phyloP scores from a whole-genome alignment of 2,113 vertebrate species.

The Mandrillus leucophaeus region DNA sequence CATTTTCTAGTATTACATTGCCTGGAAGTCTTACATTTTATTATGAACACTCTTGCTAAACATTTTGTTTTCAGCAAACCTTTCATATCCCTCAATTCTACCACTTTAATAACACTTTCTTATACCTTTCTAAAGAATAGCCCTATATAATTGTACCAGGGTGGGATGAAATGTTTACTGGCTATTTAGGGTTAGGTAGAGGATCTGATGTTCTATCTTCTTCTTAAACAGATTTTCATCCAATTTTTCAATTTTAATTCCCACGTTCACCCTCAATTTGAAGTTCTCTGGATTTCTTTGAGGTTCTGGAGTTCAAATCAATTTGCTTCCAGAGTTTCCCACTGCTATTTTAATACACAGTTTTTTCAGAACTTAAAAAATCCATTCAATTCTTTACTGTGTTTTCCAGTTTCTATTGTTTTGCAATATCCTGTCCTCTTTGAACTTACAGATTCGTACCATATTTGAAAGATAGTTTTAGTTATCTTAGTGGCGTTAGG shows the following conservation, averaged over 20 bases:
- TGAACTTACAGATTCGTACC: neutral
- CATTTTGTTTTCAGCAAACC: neutral
- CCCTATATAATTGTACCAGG: accelerated
- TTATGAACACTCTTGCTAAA: accelerated
- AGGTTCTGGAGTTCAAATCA: neutral
- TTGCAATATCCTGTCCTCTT: neutral
- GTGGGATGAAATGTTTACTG: neutral
- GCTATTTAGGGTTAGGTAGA: accelerated
- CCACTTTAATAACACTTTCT: too few relatives aligned
- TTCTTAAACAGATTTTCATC: neutral
- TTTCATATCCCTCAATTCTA: neutral
- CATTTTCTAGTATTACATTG: neutral
- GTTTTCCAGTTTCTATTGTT: neutral
- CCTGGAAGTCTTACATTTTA: neutral
- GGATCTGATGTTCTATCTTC: neutral
- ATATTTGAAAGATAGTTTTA: neutral
- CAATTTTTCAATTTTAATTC: neutral
- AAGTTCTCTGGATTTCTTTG: neutral
- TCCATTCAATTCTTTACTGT: neutral
- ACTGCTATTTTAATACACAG: neutral
- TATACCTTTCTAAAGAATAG: neutral
- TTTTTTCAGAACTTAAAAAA: neutral
- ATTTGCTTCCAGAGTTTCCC: neutral
- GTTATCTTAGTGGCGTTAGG: neutral
- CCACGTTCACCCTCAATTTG: neutral